These are phyloP conservation scores for Platygyra sinensis DNA, from an alignment of 64 coral and sea anemone species.

Conservation along the genomic window DNA sequence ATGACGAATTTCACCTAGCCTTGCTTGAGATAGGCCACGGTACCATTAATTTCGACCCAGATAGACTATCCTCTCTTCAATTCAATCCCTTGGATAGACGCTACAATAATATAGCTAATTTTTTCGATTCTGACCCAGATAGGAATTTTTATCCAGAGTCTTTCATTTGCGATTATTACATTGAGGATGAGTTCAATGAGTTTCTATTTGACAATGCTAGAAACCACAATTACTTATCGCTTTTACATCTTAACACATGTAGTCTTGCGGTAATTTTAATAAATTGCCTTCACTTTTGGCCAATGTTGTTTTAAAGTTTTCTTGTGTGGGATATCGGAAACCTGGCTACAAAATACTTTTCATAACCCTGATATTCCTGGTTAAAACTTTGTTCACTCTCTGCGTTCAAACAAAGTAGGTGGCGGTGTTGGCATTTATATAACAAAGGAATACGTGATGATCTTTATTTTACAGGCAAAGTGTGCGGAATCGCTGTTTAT, in stretches of 20 bases:
- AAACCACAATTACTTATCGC: slow-evolving; percentile 35
- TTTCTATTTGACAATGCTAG: slow-evolving; percentile 25
- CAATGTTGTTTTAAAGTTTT: slow-evolving; percentile 29
- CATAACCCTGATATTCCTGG: slow-evolving; percentile 12
- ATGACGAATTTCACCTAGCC: slow-evolving; percentile 63
- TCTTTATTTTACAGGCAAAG: no score
- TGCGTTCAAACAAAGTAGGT: no score
- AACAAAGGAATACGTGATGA: no score
- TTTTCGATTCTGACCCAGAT: slow-evolving; percentile 49
- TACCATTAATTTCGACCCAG: slow-evolving; percentile 34
- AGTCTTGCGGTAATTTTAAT: slow-evolving; percentile 41
- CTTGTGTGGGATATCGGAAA: slow-evolving; percentile 31
- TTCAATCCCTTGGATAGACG: slow-evolving; percentile 52
- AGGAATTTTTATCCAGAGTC: slow-evolving; percentile 66
- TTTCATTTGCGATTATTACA: slow-evolving; percentile 62
- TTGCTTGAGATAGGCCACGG: slow-evolving; percentile 46
- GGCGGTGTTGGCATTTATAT: no score
- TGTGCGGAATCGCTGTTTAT: no score
- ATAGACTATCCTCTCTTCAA: slow-evolving; percentile 46
- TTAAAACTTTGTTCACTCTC: no score
- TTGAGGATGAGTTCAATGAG: slow-evolving; percentile 69
- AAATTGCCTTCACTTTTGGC: slow-evolving; percentile 25
- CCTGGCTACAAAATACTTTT: slow-evolving; percentile 3
- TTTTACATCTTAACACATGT: slow-evolving; percentile 42
- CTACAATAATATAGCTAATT: slow-evolving; percentile 43